Evolutionary conservation across 2,888 invertebrate species (phyloP).

Genomic region (Chesias legatella): DNA sequence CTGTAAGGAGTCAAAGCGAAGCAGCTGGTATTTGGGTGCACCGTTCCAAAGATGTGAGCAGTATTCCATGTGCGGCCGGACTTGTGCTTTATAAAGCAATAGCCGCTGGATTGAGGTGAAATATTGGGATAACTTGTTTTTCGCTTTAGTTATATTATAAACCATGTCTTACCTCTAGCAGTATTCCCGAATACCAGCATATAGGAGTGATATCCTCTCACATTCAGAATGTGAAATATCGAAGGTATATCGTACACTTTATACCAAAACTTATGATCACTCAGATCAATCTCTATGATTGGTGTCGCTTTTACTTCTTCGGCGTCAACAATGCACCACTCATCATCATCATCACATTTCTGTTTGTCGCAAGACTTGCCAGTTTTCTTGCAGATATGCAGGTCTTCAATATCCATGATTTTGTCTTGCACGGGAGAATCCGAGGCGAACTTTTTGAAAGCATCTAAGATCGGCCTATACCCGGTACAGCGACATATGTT

Average conservation of each 20-base stretch:
- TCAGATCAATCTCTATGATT: conserved; percentile 50
- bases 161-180: conserved; percentile 84
- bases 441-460: conserved; percentile 80
- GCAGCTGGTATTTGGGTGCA: no score
- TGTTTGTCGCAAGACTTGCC: conserved; percentile 25
- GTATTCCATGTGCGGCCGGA: no score
- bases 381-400: conserved; percentile 33
- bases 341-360: conserved; percentile 20
- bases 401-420: conserved; percentile 49
- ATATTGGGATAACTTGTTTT: no score
- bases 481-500: conserved; percentile 88
- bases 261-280: conserved; percentile 70
- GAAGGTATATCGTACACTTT: conserved; percentile 71
- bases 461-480: conserved; percentile 81
- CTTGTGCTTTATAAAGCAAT: no score
- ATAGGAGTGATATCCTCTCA: conserved; percentile 66
- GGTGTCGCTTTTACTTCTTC: conserved; percentile 7
- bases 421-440: conserved; percentile 51
- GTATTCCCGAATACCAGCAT: conserved; percentile 86
- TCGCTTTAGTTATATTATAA: no score
- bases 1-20: no score
- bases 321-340: conserved; percentile 26
- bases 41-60: no score
- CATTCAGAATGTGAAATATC: conserved; percentile 73
- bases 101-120: no score